Evolutionary conservation across 2,113 vertebrate species (phyloP), one percentile per base, ranked within the genome.

Genomic region (Chelonoidis abingdonii): DNA sequence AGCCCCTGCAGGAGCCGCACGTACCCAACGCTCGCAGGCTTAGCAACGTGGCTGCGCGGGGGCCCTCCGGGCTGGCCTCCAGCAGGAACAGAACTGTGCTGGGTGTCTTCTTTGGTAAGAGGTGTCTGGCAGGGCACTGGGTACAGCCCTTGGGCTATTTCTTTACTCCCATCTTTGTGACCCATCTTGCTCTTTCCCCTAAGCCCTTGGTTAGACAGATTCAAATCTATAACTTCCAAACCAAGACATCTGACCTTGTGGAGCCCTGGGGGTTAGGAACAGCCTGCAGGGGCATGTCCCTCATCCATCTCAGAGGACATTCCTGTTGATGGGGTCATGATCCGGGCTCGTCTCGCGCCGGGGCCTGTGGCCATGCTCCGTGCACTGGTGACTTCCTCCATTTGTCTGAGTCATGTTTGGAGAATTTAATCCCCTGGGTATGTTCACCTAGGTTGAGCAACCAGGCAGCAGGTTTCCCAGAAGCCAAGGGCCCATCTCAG

Each of bases 51-150:
- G 84, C 98, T 27, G 90, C 96, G 0, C 82, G 8, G 1, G 99
- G 99, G 0, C 47, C 87, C 4, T 98, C 99, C 0, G 99, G 99
- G 27, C 86, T 96, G 75, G 95, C 98, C 4, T 99, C 99, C 2
- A 3, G 0, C 6, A 97, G 92, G 59, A 99, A 99, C 97, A 98
- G 92, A 22, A 99, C 99, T 0, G 99, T 99, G 57, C 98, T 99
- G 47, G 98, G 99, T 0, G 96, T 99, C 92, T 99, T 99, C 97
- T 99, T 99, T 0, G 99, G 99, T 99, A 96, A 98, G 98, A 29
- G 25, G 38, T 25, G n/a, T 53, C 22, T n/a, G 44, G 24, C 47
- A 35, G 1, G 0, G 0, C 21, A 29, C 17, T 38, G 50, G 69
- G 12, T 16, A 44, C n/a, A 41, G 57, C n/a, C 12, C 25, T 38